Conservation (phyloP, 2,888 invertebrate genomes). For the Thymelicus lineola region DNA sequence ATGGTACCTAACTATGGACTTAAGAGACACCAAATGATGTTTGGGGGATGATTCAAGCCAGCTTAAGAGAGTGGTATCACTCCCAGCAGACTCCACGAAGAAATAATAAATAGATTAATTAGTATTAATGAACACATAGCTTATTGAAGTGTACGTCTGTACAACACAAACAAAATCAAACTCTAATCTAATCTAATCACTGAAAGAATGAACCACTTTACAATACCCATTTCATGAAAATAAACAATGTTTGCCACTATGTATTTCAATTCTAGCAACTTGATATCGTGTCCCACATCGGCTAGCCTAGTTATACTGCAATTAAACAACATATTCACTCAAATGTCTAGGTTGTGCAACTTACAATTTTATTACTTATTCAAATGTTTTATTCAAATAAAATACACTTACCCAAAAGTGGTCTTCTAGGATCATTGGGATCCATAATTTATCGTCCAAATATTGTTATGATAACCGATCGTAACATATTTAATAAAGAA, state of each 20-base stretch:
- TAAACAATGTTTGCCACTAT: background rate
- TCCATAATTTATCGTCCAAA: conserved; percentile 45
- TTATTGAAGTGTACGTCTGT: no score
- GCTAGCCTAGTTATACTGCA: conserved; percentile 25
- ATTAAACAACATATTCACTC: conserved; percentile 28
- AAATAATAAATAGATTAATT: no score
- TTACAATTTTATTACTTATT: conserved; percentile 2
- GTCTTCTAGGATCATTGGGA: conserved; percentile 49
- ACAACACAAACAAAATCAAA: background rate
- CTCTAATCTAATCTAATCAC: background rate
- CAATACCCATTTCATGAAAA: conserved; percentile 19
- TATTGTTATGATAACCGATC: conserved; percentile 19
- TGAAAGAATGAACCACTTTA: background rate
- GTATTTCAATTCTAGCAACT: background rate
- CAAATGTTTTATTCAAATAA: conserved; percentile 15
- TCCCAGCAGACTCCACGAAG: no score
- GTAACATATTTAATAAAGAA: conserved; percentile 12
- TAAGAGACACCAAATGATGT: no score
- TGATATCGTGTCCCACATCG: conserved; percentile 10
- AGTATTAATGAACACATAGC: no score
- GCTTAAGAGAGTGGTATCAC: no score
- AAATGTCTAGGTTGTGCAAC: conserved; percentile 20
- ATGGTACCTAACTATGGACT: no score
- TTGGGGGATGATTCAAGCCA: no score
- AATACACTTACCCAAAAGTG: conserved; percentile 48